phyloP scores from a whole-genome alignment of 1,140 invertebrate genomes.

The Lethocerus indicus region DNA sequence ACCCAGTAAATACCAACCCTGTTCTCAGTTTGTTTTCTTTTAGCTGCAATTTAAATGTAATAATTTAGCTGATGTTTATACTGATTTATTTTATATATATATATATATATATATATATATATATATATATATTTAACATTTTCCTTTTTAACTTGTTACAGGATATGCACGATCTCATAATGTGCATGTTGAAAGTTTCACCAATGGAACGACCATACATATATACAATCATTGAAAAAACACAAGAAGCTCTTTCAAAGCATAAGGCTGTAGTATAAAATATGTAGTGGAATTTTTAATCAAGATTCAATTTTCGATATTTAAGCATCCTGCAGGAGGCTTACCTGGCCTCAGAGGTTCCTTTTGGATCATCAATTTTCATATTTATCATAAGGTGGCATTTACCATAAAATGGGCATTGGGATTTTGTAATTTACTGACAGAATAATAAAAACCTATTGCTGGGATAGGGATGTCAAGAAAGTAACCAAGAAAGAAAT shows the following conservation, averaged over 20 bases:
- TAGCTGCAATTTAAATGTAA: neutral
- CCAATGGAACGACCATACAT: constrained; percentile 58
- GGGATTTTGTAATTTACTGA: too few species aligned
- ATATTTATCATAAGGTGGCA: too few species aligned
- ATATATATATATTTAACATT: neutral
- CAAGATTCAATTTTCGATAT: too few species aligned
- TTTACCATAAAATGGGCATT: too few species aligned
- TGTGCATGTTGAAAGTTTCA: constrained; percentile 53
- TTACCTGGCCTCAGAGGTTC: too few species aligned
- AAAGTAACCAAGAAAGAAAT: too few species aligned
- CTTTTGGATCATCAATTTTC: too few species aligned
- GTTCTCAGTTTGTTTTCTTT: neutral
- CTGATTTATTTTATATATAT: neutral
- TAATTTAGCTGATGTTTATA: too few species aligned
- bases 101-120: neutral
- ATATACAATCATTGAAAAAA: constrained; percentile 43
- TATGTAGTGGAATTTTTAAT: too few species aligned
- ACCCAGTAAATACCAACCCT: neutral
- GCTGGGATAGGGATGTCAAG: too few species aligned
- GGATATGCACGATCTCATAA: constrained; percentile 51
- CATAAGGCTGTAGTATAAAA: constrained; percentile 4
- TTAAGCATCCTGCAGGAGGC: too few species aligned
- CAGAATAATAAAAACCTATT: too few species aligned
- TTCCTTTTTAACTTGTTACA: constrained; percentile 23
- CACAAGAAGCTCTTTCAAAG: constrained; percentile 25